A percentile compares a stretch with the other conserved stretches of the same genome.
phyloP scores from a whole-genome alignment of 2,888 invertebrate species.

The Dione juno region DNA sequence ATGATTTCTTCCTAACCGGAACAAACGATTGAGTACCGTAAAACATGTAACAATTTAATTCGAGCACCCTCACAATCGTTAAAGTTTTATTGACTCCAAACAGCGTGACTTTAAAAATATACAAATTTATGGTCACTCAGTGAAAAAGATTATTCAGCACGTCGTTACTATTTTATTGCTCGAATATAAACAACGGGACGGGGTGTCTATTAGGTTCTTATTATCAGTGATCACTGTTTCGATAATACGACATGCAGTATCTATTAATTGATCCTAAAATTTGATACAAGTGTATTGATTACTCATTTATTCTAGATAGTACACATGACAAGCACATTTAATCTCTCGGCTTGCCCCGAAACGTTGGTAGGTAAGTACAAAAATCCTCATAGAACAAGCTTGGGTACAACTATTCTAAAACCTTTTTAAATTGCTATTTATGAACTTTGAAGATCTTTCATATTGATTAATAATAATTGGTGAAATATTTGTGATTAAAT shows the following conservation, averaged over 20 bases:
- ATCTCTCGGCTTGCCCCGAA: too few species aligned
- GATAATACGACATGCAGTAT: slow-evolving; percentile 23
- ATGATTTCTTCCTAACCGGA: slow-evolving; percentile 42
- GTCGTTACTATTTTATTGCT: slow-evolving; percentile 81
- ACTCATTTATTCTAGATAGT: neutral
- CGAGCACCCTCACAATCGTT: slow-evolving; percentile 76
- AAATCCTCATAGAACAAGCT: too few species aligned
- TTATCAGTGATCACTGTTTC: slow-evolving; percentile 35
- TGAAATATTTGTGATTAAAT: too few species aligned
- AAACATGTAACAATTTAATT: slow-evolving; percentile 74
- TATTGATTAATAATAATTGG: too few species aligned
- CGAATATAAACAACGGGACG: slow-evolving; percentile 78
- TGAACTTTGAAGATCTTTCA: too few species aligned
- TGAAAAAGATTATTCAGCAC: slow-evolving; percentile 82
- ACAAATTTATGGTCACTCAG: slow-evolving; percentile 83
- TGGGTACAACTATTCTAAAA: too few species aligned
- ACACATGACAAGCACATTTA: neutral
- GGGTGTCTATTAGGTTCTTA: slow-evolving; percentile 57
- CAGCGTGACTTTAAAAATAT: slow-evolving; percentile 81
- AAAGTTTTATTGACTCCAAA: slow-evolving; percentile 82
- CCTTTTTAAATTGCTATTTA: too few species aligned
- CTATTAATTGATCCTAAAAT: slow-evolving; percentile 25
- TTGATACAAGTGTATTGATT: neutral
- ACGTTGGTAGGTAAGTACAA: too few species aligned
- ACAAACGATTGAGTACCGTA: slow-evolving; percentile 56